Evolutionary conservation across 2,888 invertebrate species (phyloP).

Genomic region (Cylindroiulus punctatus): DNA sequence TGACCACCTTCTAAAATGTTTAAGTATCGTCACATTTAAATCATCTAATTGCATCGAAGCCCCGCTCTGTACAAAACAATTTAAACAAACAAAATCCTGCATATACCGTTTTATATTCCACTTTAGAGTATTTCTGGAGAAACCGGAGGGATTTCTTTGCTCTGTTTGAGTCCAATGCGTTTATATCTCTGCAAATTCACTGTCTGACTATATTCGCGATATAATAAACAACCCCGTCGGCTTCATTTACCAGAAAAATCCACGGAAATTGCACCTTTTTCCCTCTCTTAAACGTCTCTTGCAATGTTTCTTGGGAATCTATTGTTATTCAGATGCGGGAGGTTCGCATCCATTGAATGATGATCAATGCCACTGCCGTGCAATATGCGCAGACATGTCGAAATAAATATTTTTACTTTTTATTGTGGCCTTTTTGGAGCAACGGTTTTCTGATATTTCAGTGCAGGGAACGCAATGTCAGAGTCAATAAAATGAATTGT

Average conservation of each 20-base stretch:
- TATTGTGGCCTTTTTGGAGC: not conserved
- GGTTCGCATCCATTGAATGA: not conserved
- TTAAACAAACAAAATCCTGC: not conserved
- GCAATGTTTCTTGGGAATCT: slow-evolving; percentile 8
- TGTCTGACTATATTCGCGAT: not conserved
- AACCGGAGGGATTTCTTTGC: not conserved
- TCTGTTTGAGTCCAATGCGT: not conserved
- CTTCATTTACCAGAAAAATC: slow-evolving; percentile 11
- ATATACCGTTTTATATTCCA: not conserved
- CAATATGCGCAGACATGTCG: not conserved
- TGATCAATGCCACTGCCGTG: not conserved
- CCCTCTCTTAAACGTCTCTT: not conserved
- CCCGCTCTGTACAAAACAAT: not conserved
- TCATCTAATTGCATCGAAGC: not conserved
- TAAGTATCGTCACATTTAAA: not conserved
- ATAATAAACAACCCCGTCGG: slow-evolving; percentile 36
- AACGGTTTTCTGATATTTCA: not conserved
- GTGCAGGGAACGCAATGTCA: not conserved
- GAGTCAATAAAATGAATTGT: slow-evolving; percentile 43
- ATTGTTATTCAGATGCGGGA: not conserved
- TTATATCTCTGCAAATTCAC: slow-evolving; percentile 15
- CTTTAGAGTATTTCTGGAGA: slow-evolving; percentile 28
- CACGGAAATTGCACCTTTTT: not conserved
- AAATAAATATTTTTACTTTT: not conserved
- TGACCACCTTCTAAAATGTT: no score